Conservation (phyloP, 92 coral and sea anemone genomes). For the Phenganax stokvisi region DNA sequence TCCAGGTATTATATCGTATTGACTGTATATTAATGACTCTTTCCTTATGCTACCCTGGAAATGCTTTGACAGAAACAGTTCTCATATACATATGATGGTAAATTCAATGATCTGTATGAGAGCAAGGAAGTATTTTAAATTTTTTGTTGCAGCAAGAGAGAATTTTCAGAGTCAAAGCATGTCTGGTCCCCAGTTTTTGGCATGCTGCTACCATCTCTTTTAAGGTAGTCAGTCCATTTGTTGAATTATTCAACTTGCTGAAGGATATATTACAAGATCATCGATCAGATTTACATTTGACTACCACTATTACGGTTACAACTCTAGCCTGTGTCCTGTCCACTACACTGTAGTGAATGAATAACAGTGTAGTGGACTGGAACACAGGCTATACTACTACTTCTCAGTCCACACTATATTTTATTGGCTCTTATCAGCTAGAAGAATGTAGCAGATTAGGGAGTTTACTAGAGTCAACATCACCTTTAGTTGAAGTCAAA, state of each 20-base stretch:
- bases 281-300: not conserved
- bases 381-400: no score
- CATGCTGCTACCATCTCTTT: constrained; percentile 54
- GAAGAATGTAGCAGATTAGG: no score
- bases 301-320: not conserved
- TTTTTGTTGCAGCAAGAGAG: constrained; percentile 63
- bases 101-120: no score
- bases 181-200: constrained; percentile 59
- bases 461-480: no score
- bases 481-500: not conserved
- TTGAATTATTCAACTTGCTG: no score
- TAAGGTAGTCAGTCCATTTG: constrained; percentile 48
- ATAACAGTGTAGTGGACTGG: no score
- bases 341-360: no score
- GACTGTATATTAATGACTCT: not conserved
- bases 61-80: not conserved
- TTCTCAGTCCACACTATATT: no score
- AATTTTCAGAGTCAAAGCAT: constrained; percentile 70
- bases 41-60: not conserved
- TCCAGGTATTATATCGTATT: constrained; percentile 2
- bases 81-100: not conserved
- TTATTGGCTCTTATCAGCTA: no score
- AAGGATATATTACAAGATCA: no score
- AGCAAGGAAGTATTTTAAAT: not conserved
- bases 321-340: no score